These are phyloP conservation scores for Chaetura pelagica DNA, from an alignment of 2,113 vertebrate species.

Conservation along the genomic window DNA sequence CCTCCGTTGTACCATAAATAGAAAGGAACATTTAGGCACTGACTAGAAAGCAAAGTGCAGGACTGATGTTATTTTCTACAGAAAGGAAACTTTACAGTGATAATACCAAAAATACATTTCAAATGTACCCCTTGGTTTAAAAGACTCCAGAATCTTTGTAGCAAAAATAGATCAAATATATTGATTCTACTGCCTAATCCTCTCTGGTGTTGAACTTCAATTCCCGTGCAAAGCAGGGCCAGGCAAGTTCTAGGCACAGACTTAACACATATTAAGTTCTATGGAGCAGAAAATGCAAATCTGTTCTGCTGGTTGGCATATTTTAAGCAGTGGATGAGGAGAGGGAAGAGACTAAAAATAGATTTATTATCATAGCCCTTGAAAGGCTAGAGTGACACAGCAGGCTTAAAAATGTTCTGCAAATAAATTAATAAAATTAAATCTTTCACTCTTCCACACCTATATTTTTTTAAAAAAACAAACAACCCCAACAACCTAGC, in stretches of 20 bases:
- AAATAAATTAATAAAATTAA: background rate
- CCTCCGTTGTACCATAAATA: background rate
- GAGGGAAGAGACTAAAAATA: slow-evolving; percentile 33
- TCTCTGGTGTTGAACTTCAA: background rate
- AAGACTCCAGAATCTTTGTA: background rate
- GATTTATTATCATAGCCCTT: background rate
- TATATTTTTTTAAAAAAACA: background rate
- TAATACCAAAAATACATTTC: background rate
- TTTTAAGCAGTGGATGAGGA: slow-evolving; percentile 17
- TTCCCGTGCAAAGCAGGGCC: background rate
- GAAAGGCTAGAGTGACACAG: background rate
- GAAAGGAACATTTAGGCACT: background rate
- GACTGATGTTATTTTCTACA: background rate
- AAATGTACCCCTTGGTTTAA: background rate
- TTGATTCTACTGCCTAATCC: background rate
- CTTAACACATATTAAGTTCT: background rate
- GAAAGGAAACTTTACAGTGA: background rate
- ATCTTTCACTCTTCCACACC: background rate
- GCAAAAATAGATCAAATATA: slow-evolving; percentile 21
- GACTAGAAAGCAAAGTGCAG: background rate
- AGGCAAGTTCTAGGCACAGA: background rate
- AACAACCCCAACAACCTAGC: background rate
- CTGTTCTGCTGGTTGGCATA: background rate
- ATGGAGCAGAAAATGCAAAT: background rate
- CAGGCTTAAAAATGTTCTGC: background rate